Base-by-base conservation (phyloP, 37 sponge, comb jelly and placozoan genomes). In the Diacarnus erythraeanus region DNA sequence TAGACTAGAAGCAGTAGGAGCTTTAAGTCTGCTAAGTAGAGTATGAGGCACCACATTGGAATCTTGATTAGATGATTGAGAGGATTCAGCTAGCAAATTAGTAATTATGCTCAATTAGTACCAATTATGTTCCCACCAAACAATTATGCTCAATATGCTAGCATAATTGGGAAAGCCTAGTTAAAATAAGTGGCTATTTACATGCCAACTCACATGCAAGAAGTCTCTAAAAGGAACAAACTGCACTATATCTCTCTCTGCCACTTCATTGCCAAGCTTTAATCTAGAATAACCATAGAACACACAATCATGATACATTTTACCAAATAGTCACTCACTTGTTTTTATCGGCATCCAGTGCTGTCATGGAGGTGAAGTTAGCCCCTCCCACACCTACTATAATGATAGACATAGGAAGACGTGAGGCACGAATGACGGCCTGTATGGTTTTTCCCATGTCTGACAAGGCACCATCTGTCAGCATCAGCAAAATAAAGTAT, bases 321-420 rank as follows among this genome's bases (percentile, higher is more conserved):
- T 47, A 47, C 51, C 12, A 43, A 37, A 12, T 42, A 2, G 41
- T 22, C 42, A 83, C 91, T 83, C 41, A 92, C 93, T 42, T 57
- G 43, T 68, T 39, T 2, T 96, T 85, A 75, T 96, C 97, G 27
- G 83, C 64, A 66, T 96, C 97, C 39, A 96, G 84, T 33, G 70
- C 75, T 9, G 86, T 61, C 93, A 96, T 96, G 74, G 68, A 79
- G 8, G 67, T 22, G 59, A 92, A 96, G 79, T 89, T 70, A 18
- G 93, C 93, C 34, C 69, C 34, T 18, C 97, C 97, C 71, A 96
- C 97, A 21, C 97, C 97, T 0, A 96, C 91, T 23, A 96, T 96
- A 72, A 96, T 92, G 77, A 96, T 83, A 39, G 90, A 89, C 88
- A 96, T 89, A 51, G 97, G 97, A 1, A 93, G 88, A 2, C 70